Conservation (phyloP, 2,888 invertebrate genomes). For the Salticus scenicus region DNA sequence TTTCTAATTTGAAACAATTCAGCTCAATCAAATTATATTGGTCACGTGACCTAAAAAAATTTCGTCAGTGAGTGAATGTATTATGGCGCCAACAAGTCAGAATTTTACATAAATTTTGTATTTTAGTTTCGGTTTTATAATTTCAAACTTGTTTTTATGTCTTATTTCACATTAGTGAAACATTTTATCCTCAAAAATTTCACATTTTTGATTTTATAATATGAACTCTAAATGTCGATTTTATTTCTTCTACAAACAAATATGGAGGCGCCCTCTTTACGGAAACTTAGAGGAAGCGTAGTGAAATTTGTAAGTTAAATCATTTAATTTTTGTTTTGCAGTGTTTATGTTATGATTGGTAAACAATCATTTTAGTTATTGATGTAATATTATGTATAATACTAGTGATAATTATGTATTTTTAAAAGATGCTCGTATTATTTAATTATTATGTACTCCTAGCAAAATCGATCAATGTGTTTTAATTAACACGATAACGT, state of each 20-base stretch:
- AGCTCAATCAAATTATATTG: conserved; percentile 1
- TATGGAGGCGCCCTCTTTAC: conserved; percentile 69
- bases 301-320: not conserved
- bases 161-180: no score
- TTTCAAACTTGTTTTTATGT: not conserved
- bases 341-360: not conserved
- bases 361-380: no score
- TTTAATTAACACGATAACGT: no score
- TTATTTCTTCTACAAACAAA: conserved; percentile 52
- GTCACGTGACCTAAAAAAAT: conserved; percentile 60
- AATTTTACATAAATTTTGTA: not conserved
- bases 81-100: conserved; percentile 62
- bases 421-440: no score
- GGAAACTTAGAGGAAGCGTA: not conserved
- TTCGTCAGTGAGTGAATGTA: conserved; percentile 52
- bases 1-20: not conserved
- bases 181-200: no score
- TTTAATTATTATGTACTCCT: no score
- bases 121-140: not conserved
- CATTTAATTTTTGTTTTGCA: not conserved
- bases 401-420: no score
- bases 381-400: no score
- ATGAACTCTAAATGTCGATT: conserved; percentile 13
- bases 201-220: not conserved
- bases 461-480: no score